Percentiles rank a stretch among this genome's conserved stretches.
These are phyloP conservation scores for Phalanger gymnotis DNA, from an alignment of 2,797 vertebrate genomes.

Conservation along the genomic window DNA sequence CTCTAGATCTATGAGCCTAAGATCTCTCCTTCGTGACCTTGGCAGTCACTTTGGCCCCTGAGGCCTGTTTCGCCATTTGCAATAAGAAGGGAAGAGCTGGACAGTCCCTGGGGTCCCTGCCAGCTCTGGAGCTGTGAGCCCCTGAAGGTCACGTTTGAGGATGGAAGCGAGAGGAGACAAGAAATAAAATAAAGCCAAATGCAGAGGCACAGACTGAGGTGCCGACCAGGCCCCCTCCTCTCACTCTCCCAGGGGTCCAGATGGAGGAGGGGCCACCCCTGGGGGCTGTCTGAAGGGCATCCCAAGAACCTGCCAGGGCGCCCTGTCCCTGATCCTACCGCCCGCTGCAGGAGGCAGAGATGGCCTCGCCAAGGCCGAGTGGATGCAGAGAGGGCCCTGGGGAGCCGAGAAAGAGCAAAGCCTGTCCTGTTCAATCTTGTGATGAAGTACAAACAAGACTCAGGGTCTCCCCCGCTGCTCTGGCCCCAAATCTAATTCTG, in stretches of 20 bases:
- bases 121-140: background rate
- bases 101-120: background rate
- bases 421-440: constrained; percentile 68
- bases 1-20: background rate
- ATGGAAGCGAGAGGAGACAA: background rate
- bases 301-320: background rate
- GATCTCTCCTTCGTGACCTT: background rate
- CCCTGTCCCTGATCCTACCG: background rate
- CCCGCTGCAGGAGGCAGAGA: background rate
- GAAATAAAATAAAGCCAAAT: background rate
- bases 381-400: background rate
- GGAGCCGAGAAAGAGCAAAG: background rate
- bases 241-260: background rate
- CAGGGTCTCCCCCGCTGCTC: constrained; percentile 24
- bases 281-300: background rate
- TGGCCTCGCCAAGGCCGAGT: background rate
- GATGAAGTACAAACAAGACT: constrained; percentile 67
- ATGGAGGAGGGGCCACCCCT: no score
- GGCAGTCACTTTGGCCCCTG: background rate
- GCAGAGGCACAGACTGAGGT: background rate
- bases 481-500: constrained; percentile 65
- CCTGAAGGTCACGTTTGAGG: background rate
- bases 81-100: background rate
- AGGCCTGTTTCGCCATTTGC: background rate
- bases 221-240: background rate